phyloP scores from a whole-genome alignment of 2,888 invertebrate genomes.

The Carterocephalus palaemon region DNA sequence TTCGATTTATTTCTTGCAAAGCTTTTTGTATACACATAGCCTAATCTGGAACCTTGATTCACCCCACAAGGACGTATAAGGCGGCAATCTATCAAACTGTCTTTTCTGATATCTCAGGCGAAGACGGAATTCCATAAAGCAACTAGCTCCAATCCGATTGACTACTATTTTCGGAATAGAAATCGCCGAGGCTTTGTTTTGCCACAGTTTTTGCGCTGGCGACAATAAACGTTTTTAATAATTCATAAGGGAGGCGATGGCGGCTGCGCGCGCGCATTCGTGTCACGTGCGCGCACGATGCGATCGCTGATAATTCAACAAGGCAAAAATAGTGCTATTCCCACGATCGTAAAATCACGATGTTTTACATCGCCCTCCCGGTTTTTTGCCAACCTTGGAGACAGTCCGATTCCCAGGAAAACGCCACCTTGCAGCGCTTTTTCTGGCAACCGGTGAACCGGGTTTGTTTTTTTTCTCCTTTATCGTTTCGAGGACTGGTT shows the following conservation, averaged over 20 bases:
- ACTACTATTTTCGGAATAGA: conserved; percentile 72
- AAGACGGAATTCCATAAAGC: conserved; percentile 66
- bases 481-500: neutral
- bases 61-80: conserved; percentile 11
- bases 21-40: neutral
- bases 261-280: conserved; percentile 48
- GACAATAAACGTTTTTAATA: conserved; percentile 75
- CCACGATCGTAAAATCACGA: conserved; percentile 70
- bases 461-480: neutral
- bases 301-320: conserved; percentile 57
- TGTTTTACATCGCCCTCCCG: conserved; percentile 45
- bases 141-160: conserved; percentile 54
- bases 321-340: conserved; percentile 67
- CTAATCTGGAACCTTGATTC: conserved; percentile 3
- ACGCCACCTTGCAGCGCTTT: conserved; percentile 2
- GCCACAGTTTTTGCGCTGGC: conserved; percentile 59
- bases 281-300: conserved; percentile 60
- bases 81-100: conserved; percentile 32
- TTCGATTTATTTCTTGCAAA: too few species aligned
- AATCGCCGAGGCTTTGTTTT: conserved; percentile 49
- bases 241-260: conserved; percentile 64
- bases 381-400: conserved; percentile 16
- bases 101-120: conserved; percentile 40
- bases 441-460: neutral
- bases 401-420: conserved; percentile 15